Conservation (phyloP, 1,140 invertebrate genomes). For the Trialeurodes vaporariorum region DNA sequence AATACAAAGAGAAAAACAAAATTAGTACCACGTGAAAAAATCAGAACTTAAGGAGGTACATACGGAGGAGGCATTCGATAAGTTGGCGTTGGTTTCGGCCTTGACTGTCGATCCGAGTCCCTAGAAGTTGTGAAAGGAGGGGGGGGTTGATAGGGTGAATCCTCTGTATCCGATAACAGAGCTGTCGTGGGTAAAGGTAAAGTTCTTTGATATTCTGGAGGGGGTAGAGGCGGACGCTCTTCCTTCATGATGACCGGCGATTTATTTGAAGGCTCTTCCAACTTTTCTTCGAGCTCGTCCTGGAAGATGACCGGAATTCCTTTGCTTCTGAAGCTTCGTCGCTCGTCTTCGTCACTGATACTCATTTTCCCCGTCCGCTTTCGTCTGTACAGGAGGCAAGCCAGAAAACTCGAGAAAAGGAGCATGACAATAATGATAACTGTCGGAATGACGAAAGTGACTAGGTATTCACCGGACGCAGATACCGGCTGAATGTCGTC, state of each 20-base stretch:
- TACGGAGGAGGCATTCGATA: constrained; percentile 85
- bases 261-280: constrained; percentile 73
- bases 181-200: constrained; percentile 37
- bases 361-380: constrained; percentile 50
- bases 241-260: constrained; percentile 84
- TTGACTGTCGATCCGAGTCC: constrained; percentile 47
- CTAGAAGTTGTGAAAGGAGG: constrained; percentile 62
- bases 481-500: constrained; percentile 40
- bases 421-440: constrained; percentile 83
- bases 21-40: too few relatives aligned
- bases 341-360: constrained; percentile 50
- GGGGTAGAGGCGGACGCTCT: constrained; percentile 77
- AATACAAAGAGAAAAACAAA: too few relatives aligned
- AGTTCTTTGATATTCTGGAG: constrained; percentile 56
- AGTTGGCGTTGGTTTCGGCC: constrained; percentile 67
- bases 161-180: constrained; percentile 35
- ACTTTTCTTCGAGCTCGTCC: constrained; percentile 86
- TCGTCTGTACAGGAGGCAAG: constrained; percentile 75
- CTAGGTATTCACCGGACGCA: constrained; percentile 62
- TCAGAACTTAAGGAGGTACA: constrained; percentile 80
- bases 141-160: constrained; percentile 59
- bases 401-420: constrained; percentile 70
- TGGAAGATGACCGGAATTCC: constrained; percentile 88
- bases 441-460: constrained; percentile 82
- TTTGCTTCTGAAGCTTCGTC: constrained; percentile 72